Evolutionary conservation across 2,888 invertebrate species (phyloP).

Genomic region (Sminthurides aquaticus): DNA sequence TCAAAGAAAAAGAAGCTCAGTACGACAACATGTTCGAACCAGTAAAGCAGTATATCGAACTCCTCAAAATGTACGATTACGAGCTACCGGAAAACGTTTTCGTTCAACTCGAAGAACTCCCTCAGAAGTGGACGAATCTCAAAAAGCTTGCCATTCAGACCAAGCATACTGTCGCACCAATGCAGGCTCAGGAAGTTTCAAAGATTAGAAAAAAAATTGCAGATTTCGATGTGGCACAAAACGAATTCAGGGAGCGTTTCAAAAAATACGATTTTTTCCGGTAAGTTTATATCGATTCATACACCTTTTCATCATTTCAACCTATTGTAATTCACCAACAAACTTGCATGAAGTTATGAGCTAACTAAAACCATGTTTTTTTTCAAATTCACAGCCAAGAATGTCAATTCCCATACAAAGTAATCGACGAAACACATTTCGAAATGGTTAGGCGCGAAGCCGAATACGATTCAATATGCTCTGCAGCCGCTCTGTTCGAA

Average conservation of each 20-base stretch:
- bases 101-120: slow-evolving; percentile 79
- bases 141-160: slow-evolving; percentile 85
- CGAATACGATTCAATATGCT: slow-evolving; percentile 77
- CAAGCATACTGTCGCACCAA: slow-evolving; percentile 87
- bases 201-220: slow-evolving; percentile 78
- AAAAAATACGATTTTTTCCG: slow-evolving; percentile 52
- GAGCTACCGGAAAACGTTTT: slow-evolving; percentile 95
- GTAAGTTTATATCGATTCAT: slow-evolving; percentile 45
- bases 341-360: too few species aligned
- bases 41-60: slow-evolving; percentile 81
- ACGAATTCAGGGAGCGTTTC: slow-evolving; percentile 80
- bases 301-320: neutral
- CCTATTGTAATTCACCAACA: too few species aligned
- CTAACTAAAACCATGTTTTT: too few species aligned
- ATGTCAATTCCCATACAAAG: slow-evolving; percentile 64
- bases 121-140: slow-evolving; percentile 91
- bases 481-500: slow-evolving; percentile 88
- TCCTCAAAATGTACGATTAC: slow-evolving; percentile 88
- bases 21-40: slow-evolving; percentile 96
- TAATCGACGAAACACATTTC: slow-evolving; percentile 67
- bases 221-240: slow-evolving; percentile 74
- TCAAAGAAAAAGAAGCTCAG: slow-evolving; percentile 76
- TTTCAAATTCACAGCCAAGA: slow-evolving; percentile 57
- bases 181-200: slow-evolving; percentile 89
- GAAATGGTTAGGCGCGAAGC: slow-evolving; percentile 73